Evolutionary conservation across 2,888 invertebrate genomes (phyloP), one percentile per base, ranked within the genome.

Genomic region (Cepaea hortensis): DNA sequence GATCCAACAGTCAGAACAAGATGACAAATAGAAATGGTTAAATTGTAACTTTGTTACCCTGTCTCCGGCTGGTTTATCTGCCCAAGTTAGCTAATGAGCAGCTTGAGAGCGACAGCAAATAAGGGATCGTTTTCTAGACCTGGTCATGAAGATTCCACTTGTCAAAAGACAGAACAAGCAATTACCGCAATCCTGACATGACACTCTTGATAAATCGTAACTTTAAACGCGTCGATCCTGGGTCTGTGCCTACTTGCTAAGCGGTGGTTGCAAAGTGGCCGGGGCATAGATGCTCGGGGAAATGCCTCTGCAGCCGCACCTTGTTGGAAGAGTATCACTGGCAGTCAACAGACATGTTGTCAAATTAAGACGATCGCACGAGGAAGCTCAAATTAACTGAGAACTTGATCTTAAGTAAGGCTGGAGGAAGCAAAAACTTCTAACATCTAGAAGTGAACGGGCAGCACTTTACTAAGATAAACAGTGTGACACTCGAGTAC

Each of bases 401-500:
- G 73, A 82, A 73, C 82, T 73, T 61, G 72, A 82, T 72, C 81
- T 15, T 48, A 68, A 48, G 48, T 68, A 55, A 77, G 23, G 11
- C 9, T 77, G 62, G 11, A 13, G 79, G 35, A 62, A 65, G 35
- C 35, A n/a, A 20, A 82, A 55, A 50, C 82, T 70, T 55, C 23
- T 72, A 82, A 55, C 68, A 72, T 23, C 48, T 70, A 50, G 50
- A 72, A 82, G 82, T 73, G 82, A 82, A 82, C 35, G 72, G 72
- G 55, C 72, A n/a, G 23, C 70, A 72, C 70, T 50, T 82, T 72
- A 82, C 82, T 61, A 82, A 82, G 82, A 73, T 73, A 82, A 72
- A 82, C 82, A 82, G n/a, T 61, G 50, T 82, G 82, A 82, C 82
- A 82, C 72, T 73, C 82, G n/a, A 73, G 82, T 35, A 82, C 82